These are phyloP conservation scores for Dunckerocampus dactyliophorus DNA, from an alignment of 2,113 vertebrate genomes.

Conservation along the genomic window DNA sequence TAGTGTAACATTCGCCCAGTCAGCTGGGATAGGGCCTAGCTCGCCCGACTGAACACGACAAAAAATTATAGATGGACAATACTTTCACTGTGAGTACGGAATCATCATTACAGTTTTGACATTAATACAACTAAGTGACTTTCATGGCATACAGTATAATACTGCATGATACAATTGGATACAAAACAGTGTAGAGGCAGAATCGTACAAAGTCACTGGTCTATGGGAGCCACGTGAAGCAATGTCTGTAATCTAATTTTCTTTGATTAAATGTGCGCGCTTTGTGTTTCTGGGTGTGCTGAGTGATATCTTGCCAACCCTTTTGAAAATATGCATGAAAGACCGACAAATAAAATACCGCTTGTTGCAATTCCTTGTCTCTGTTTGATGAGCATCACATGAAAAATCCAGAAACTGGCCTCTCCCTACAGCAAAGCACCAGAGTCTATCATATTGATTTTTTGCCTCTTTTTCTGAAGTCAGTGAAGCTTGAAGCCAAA, in stretches of 20 bases:
- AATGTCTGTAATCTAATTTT: constrained; percentile 48
- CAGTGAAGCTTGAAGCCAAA: constrained; percentile 42
- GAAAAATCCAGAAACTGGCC: constrained; percentile 21
- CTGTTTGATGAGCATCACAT: constrained; percentile 28
- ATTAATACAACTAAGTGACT: too few relatives aligned
- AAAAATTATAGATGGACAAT: too few relatives aligned
- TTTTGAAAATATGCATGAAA: constrained; percentile 11
- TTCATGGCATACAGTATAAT: not conserved
- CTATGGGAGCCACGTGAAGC: constrained; percentile 26
- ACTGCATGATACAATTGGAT: constrained; percentile 19
- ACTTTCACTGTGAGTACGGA: too few relatives aligned
- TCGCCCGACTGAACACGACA: too few relatives aligned
- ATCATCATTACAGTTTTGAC: too few relatives aligned
- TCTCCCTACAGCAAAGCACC: constrained; percentile 28
- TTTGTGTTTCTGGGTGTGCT: constrained; percentile 10
- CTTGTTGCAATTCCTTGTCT: constrained; percentile 16
- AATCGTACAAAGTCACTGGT: constrained; percentile 42
- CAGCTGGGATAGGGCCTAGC: too few relatives aligned
- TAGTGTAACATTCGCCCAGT: too few relatives aligned
- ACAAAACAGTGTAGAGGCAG: constrained; percentile 27
- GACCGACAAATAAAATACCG: constrained; percentile 13
- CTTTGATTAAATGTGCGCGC: constrained; percentile 56
- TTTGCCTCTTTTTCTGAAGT: constrained; percentile 33
- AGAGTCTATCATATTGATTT: constrained; percentile 50
- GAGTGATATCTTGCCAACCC: constrained; percentile 1